A percentile compares a stretch with the other conserved stretches of the same genome.
These are phyloP conservation scores for Amblyraja radiata DNA, from an alignment of 2,797 vertebrate species.

Conservation along the genomic window DNA sequence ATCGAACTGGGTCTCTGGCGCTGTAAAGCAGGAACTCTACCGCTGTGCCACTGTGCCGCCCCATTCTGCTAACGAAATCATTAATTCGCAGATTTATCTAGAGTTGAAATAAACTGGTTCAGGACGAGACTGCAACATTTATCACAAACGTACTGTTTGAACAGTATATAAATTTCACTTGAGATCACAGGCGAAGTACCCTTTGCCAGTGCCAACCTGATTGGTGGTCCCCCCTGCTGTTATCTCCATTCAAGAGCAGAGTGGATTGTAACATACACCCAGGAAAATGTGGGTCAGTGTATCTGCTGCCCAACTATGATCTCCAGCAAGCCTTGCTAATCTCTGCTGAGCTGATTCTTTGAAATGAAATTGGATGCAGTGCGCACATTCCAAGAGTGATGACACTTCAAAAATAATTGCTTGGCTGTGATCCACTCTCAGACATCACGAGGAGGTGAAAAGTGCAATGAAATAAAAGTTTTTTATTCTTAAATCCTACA, in stretches of 20 bases:
- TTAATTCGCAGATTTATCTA: background rate
- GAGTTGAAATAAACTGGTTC: background rate
- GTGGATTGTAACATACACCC: background rate
- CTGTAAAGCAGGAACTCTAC: too few relatives aligned
- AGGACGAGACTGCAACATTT: background rate
- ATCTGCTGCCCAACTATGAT: background rate
- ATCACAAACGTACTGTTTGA: background rate
- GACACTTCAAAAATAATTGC: background rate
- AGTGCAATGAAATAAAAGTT: background rate
- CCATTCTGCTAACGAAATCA: too few relatives aligned
- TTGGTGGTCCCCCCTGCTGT: constrained; percentile 1
- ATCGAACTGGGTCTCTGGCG: too few relatives aligned
- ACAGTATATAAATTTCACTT: background rate
- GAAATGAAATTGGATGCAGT: constrained; percentile 22
- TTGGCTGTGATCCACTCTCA: background rate
- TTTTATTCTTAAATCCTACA: background rate
- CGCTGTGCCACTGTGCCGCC: too few relatives aligned
- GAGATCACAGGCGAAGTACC: background rate
- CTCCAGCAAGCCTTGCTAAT: background rate
- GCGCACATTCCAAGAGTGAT: background rate
- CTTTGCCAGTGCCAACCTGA: background rate
- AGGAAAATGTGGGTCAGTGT: constrained; percentile 13
- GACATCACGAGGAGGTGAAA: background rate
- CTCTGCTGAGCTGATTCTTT: background rate
- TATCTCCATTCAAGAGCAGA: background rate